Evolutionary conservation across 2,888 invertebrate genomes (phyloP).

Genomic region (Rhamphomyia laevipes): DNA sequence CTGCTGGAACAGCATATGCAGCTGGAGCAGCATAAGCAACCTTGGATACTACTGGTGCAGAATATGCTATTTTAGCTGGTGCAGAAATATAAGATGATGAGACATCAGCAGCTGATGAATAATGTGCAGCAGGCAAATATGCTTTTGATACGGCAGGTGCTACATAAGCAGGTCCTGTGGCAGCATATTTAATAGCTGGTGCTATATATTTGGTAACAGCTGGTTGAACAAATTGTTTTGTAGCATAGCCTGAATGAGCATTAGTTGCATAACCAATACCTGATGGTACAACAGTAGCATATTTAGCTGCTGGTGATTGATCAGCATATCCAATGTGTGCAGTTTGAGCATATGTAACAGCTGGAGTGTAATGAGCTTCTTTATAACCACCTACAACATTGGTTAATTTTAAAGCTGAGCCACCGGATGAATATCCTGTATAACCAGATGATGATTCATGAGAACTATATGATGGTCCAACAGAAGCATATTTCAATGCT

Average conservation of each 20-base stretch:
- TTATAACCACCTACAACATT: slow-evolving; percentile 11
- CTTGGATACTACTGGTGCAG: slow-evolving; percentile 16
- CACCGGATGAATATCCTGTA: slow-evolving; percentile 23
- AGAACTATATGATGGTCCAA: slow-evolving; percentile 25
- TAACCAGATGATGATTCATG: slow-evolving; percentile 29
- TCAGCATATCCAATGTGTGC: slow-evolving; percentile 30
- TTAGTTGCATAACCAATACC: slow-evolving; percentile 45
- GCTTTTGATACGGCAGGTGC: slow-evolving; percentile 18
- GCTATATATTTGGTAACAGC: slow-evolving; percentile 7
- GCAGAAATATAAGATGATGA: slow-evolving; percentile 33
- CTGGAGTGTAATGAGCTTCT: slow-evolving; percentile 20
- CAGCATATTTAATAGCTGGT: slow-evolving; percentile 7
- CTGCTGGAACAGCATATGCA: slow-evolving; percentile 15
- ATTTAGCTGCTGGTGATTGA: slow-evolving; percentile 34
- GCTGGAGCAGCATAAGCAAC: slow-evolving; percentile 23
- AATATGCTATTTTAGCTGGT: slow-evolving; percentile 14
- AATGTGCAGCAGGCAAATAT: slow-evolving; percentile 32
- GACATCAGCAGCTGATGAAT: slow-evolving; percentile 38
- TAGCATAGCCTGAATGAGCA: slow-evolving; percentile 37
- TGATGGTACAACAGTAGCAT: slow-evolving; percentile 36
- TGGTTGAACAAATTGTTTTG: slow-evolving; percentile 16
- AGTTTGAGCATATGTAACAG: slow-evolving; percentile 31
- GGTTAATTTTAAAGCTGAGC: slow-evolving; percentile 24
- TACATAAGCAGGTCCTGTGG: slow-evolving; percentile 19
- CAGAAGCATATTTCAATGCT: slow-evolving; percentile 33